These are phyloP conservation scores for Tachina grossa DNA, from an alignment of 2,888 invertebrate species.

Conservation along the genomic window DNA sequence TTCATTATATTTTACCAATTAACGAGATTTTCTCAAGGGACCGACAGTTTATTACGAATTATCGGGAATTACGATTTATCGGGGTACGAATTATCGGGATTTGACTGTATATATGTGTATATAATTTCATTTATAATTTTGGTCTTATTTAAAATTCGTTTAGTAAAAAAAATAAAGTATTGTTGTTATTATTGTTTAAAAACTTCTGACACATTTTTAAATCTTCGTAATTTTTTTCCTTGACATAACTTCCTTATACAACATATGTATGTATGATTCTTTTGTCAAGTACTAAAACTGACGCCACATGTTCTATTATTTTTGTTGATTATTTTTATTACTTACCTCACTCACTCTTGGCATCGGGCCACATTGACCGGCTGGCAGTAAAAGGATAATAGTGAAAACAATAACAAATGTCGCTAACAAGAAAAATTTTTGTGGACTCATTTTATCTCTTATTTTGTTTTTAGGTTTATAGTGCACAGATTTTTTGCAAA, in stretches of 20 bases:
- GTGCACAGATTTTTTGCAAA: slow-evolving; percentile 5
- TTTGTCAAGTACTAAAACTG: slow-evolving; percentile 25
- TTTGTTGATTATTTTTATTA: slow-evolving; percentile 36
- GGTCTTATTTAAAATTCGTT: no score
- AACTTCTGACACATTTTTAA: background rate
- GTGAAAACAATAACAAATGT: slow-evolving; percentile 73
- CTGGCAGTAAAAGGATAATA: slow-evolving; percentile 73
- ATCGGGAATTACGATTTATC: no score
- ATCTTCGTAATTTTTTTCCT: background rate
- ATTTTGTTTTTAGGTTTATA: slow-evolving; percentile 35
- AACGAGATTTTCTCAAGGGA: no score
- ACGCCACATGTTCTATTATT: slow-evolving; percentile 48
- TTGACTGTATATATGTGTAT: no score
- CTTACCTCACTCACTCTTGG: slow-evolving; percentile 81
- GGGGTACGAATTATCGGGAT: no score
- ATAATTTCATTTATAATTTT: no score
- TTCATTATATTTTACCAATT: no score
- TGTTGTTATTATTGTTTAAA: background rate
- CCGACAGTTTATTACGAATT: no score
- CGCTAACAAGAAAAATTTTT: slow-evolving; percentile 73
- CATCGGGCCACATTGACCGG: slow-evolving; percentile 79
- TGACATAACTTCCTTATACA: slow-evolving; percentile 31
- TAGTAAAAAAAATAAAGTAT: no score
- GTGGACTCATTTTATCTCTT: slow-evolving; percentile 75
- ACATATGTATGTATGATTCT: no score